phyloP scores from a whole-genome alignment of 1,140 invertebrate genomes.

The Nixonia krombeini region DNA sequence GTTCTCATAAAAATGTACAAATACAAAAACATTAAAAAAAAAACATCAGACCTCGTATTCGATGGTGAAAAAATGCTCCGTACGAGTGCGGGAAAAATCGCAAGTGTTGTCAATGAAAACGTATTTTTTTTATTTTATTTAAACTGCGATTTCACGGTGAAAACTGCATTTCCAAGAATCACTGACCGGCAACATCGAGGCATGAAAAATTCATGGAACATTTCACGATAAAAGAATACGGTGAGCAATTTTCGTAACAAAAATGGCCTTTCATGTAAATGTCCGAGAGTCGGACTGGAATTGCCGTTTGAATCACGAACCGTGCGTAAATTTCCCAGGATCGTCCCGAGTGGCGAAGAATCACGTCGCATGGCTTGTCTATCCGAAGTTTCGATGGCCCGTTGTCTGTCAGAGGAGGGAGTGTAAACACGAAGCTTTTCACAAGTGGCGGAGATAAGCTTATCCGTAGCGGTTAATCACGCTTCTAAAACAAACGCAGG shows the following conservation, averaged over 20 bases:
- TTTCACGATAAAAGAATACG: conserved; percentile 33
- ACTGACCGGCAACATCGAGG: conserved; percentile 14
- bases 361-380: conserved; percentile 16
- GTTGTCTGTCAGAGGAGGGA: conserved; percentile 13
- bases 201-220: conserved; percentile 44
- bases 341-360: conserved; percentile 14
- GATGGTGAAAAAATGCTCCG: no score
- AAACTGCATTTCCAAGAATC: conserved; percentile 15
- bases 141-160: conserved; percentile 20
- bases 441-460: conserved; percentile 32
- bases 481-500: conserved; percentile 33
- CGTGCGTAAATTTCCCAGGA: conserved; percentile 31
- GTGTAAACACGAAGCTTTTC: conserved; percentile 27
- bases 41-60: no score
- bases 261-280: conserved; percentile 40
- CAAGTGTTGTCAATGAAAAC: no score
- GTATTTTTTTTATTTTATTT: no score
- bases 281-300: no score
- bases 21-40: no score
- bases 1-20: no score
- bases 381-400: conserved; percentile 25
- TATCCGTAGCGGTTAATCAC: conserved; percentile 38
- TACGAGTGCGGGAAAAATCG: no score
- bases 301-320: conserved; percentile 44
- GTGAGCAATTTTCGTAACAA: conserved; percentile 23